A percentile compares a stretch with the other conserved stretches of the same genome.
phyloP scores from a whole-genome alignment of 1,140 invertebrate species.

The Himalopsyche phryganea region DNA sequence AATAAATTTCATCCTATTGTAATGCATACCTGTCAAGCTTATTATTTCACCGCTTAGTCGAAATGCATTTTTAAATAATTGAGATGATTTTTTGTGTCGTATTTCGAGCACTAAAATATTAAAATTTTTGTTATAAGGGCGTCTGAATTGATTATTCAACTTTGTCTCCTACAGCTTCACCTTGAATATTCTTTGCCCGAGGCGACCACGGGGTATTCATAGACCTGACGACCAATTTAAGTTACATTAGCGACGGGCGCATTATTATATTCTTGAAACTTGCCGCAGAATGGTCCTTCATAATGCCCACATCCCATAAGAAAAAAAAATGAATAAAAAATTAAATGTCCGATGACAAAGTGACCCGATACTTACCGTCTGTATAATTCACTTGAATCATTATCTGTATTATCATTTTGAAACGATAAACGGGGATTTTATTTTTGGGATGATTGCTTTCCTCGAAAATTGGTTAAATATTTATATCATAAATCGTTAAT shows the following conservation, averaged over 20 bases:
- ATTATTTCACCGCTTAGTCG: too few species aligned
- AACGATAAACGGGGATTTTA: too few species aligned
- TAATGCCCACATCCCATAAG: neutral
- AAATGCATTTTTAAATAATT: too few species aligned
- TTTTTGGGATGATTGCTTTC: neutral
- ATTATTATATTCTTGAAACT: conserved; percentile 6
- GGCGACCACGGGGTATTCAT: conserved; percentile 12
- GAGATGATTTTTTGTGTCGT: too few species aligned
- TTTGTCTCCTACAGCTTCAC: conserved; percentile 10
- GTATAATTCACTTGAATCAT: too few species aligned
- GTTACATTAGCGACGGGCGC: conserved; percentile 23
- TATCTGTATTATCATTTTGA: too few species aligned
- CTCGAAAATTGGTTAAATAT: too few species aligned
- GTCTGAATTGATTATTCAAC: conserved; percentile 14
- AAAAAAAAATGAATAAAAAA: conserved; percentile 14
- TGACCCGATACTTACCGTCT: conserved; percentile 3
- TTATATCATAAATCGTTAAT: too few species aligned
- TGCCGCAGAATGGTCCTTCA: neutral
- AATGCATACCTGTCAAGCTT: too few species aligned
- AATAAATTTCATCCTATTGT: too few species aligned
- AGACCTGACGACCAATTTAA: conserved; percentile 28
- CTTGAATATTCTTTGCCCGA: neutral
- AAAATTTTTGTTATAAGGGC: neutral
- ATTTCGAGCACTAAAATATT: too few species aligned
- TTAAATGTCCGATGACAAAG: conserved; percentile 21